Percentiles rank a stretch among this genome's conserved stretches.
Conservation (phyloP, 2,888 invertebrate genomes). For the Abscondita cerata region DNA sequence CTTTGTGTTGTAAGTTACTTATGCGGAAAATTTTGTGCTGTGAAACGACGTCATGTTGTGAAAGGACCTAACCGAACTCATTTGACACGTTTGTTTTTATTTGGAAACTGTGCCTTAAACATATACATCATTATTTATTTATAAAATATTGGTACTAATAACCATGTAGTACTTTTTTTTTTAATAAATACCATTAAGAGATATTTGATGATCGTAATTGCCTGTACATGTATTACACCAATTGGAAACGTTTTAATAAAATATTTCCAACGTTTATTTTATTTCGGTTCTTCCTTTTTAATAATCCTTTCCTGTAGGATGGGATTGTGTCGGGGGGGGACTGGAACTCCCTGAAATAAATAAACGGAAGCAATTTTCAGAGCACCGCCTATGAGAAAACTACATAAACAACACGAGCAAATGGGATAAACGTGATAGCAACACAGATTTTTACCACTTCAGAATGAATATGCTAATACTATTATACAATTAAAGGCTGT, state of each 20-base stretch:
- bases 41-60: conserved; percentile 25
- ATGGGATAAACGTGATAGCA: no score
- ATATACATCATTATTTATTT: conserved; percentile 30
- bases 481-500: no score
- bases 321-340: no score
- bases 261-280: conserved; percentile 26
- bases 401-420: no score
- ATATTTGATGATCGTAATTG: conserved; percentile 20
- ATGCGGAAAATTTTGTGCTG: conserved; percentile 26
- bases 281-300: conserved; percentile 1
- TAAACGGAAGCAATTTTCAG: no score
- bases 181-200: conserved; percentile 19
- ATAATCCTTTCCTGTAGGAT: no score
- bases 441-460: no score
- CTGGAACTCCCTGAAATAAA: no score
- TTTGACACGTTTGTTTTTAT: conserved; percentile 28
- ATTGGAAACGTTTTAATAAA: conserved; percentile 29
- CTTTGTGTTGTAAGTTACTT: conserved; percentile 19
- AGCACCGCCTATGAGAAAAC: no score
- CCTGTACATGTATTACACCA: conserved; percentile 26
- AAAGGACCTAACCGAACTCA: conserved; percentile 17
- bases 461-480: no score
- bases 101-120: conserved; percentile 38
- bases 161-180: conserved; percentile 23
- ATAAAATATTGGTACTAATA: conserved; percentile 25